Conservation (phyloP, 2,113 vertebrate genomes). For the Ahaetulla prasina region DNA sequence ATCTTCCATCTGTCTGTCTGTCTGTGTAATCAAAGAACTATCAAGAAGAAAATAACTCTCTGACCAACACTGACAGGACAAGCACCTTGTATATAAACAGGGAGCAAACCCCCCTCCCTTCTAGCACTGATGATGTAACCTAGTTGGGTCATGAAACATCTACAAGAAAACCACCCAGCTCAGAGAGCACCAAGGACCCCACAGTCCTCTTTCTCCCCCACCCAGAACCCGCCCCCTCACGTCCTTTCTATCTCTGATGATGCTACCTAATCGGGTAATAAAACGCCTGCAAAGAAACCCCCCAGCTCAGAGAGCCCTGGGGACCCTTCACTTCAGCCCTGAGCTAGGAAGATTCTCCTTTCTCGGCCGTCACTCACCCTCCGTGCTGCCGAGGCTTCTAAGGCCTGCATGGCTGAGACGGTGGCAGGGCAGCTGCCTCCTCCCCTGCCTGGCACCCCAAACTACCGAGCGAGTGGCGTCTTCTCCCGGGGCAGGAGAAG, state of each 20-base stretch:
- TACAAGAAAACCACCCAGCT: neutral
- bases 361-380: neutral
- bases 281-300: no score
- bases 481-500: neutral
- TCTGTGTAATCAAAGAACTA: neutral
- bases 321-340: no score
- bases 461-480: neutral
- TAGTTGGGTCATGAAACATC: neutral
- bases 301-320: no score
- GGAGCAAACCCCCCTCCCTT: neutral
- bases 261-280: no score
- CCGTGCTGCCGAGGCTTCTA: neutral
- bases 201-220: no score
- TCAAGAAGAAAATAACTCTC: neutral
- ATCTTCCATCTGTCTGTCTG: no score
- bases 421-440: neutral
- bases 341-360: accelerated
- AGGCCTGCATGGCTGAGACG: neutral
- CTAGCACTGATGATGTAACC: neutral
- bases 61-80: neutral
- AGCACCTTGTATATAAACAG: neutral
- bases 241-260: no score
- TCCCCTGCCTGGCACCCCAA: neutral
- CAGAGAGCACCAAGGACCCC: neutral
- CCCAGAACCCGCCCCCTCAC: no score